Evolutionary conservation across 2,888 invertebrate species (phyloP).

Genomic region (Cylindroiulus punctatus): DNA sequence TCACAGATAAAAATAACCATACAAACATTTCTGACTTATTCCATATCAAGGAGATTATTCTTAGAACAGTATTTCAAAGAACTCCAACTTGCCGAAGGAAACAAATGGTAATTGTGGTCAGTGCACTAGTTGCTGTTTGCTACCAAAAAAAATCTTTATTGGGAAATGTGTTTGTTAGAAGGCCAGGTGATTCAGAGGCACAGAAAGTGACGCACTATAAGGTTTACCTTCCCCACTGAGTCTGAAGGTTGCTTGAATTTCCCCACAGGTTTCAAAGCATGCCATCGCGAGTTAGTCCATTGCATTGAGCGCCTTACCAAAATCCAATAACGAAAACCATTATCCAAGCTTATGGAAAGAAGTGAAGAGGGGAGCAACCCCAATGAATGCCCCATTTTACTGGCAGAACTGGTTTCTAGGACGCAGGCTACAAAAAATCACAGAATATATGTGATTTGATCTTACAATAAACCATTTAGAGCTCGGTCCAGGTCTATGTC

Average conservation of each 20-base stretch:
- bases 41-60: no score
- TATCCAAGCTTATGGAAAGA: background rate
- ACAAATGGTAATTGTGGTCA: no score
- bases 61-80: no score
- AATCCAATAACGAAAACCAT: background rate
- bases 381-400: slow-evolving; percentile 1
- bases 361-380: slow-evolving; percentile 25
- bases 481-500: background rate
- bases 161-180: background rate
- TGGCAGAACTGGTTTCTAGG: slow-evolving; percentile 12
- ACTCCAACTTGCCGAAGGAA: no score
- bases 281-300: background rate
- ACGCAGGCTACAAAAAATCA: background rate
- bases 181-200: background rate
- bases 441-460: slow-evolving; percentile 2
- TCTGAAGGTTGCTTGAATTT: background rate
- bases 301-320: background rate
- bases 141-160: background rate
- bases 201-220: background rate
- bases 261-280: background rate
- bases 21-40: no score
- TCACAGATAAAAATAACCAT: no score
- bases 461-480: slow-evolving; percentile 3
- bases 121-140: background rate
- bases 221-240: background rate